Evolutionary conservation across 2,888 invertebrate species (phyloP), one percentile per base, ranked within the genome.

Genomic region (Drosophila quinaria): DNA sequence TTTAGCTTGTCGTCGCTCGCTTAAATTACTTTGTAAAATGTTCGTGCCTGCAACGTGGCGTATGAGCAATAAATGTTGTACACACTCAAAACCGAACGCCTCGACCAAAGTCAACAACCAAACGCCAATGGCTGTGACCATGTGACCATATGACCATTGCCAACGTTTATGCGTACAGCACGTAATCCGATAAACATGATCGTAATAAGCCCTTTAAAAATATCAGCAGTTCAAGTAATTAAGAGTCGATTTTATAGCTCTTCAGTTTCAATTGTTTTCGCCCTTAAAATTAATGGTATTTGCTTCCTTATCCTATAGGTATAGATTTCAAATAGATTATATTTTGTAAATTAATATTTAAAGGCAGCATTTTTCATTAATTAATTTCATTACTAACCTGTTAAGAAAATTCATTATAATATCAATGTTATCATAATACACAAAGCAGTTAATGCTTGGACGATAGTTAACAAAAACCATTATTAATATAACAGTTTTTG

Each of bases 1-100:
- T 10, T 62, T 11, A 17, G 59, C 51, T 63, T 81, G 85, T 87
- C 74, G 78, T 59, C 81, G 69, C 44, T 65, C 81, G 81, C 68
- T 82, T 70, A 86, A 87, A 83, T 87, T 85, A 68, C 88, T 89
- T 85, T 89, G 73, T 76, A 85, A 76, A 87, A 80, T 87, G 87
- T 79, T 77, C 81, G 74, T 72, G 67, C 76, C 71, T 71, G 81
- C 81, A 74, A 81, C 81, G 72, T 59, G 78, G 74, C 84, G 81
- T 81, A 83, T 81, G 70, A 78, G 84, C 84, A 81, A 81, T 81
- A 81, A 81, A 83, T 74, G 81, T 68, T 65, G 33, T 46, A 50
- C 74, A 70, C 52, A 64, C 61, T 25, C 41, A 4, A 8, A 50
- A 33, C 50, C 59, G 44, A 60, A 62, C 59, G 63, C 52, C 54